phyloP scores from a whole-genome alignment of 2,888 invertebrate species.

The Tetramorium bicarinatum region DNA sequence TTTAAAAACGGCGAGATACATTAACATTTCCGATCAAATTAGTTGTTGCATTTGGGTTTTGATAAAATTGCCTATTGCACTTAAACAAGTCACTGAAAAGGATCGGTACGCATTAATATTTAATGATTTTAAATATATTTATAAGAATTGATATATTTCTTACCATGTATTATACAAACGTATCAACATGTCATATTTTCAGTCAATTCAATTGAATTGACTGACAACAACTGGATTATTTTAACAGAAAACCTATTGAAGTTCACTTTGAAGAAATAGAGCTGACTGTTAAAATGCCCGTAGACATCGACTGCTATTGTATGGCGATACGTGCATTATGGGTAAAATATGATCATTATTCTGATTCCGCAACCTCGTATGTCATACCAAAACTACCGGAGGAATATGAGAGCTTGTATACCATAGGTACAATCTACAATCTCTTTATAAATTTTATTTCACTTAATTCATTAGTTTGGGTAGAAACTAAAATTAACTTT shows the following conservation, averaged over 20 bases:
- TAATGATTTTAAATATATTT: not conserved
- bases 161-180: not conserved
- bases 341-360: conserved; percentile 89
- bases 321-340: conserved; percentile 88
- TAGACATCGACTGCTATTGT: conserved; percentile 87
- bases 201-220: not conserved
- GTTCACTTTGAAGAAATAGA: conserved; percentile 88
- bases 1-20: conserved; percentile 86
- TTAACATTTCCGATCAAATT: conserved; percentile 84
- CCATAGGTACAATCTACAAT: conserved; percentile 37
- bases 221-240: not conserved
- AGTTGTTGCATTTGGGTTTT: conserved; percentile 87
- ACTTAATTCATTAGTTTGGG: not conserved
- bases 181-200: not conserved
- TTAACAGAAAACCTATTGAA: conserved; percentile 87
- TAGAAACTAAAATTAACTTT: not conserved
- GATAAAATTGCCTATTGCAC: conserved; percentile 85
- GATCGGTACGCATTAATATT: conserved; percentile 75
- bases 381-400: conserved; percentile 83
- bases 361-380: conserved; percentile 86
- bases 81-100: conserved; percentile 79
- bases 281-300: conserved; percentile 88
- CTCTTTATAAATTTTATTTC: not conserved
- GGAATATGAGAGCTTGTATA: conserved; percentile 68
- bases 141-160: not conserved